Percentiles rank a stretch among this genome's conserved stretches.
These are phyloP conservation scores for Anoncus sp. DNA, from an alignment of 2,888 invertebrate genomes.

Conservation along the genomic window DNA sequence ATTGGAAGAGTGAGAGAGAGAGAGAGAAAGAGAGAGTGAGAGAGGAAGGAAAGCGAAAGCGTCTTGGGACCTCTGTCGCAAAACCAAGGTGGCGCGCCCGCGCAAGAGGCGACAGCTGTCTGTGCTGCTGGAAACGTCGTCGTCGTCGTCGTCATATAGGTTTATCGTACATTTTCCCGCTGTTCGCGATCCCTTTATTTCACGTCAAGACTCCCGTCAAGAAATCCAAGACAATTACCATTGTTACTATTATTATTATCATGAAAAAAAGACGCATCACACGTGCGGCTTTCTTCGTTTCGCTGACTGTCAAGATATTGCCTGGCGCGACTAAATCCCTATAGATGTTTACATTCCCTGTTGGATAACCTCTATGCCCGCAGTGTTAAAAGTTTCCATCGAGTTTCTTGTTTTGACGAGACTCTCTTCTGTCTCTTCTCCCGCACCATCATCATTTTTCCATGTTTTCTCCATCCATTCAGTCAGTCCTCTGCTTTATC, in stretches of 20 bases:
- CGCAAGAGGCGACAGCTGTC: conserved; percentile 56
- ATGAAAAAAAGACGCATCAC: background rate
- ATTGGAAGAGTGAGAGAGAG: background rate
- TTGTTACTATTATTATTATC: conserved; percentile 32
- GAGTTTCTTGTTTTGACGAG: conserved; percentile 75
- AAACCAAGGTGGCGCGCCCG: conserved; percentile 6
- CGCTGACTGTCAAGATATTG: conserved; percentile 13
- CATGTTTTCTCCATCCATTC: conserved; percentile 8
- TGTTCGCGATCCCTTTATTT: conserved; percentile 26
- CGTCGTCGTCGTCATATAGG: conserved; percentile 10
- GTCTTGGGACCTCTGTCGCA: conserved; percentile 39
- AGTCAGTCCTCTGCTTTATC: conserved; percentile 13
- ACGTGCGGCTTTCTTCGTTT: conserved; percentile 2
- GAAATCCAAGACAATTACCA: conserved; percentile 43
- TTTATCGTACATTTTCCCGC: conserved; percentile 13
- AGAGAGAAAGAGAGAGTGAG: conserved; percentile 19
- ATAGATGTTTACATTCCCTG: conserved; percentile 3
- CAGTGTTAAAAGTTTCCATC: conserved; percentile 70
- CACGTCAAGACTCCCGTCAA: conserved; percentile 29
- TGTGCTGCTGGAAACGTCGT: conserved; percentile 30
- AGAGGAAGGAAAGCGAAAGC: conserved; percentile 3
- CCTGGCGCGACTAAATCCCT: background rate
- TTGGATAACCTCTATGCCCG: conserved; percentile 45
- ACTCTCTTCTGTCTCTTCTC: conserved; percentile 6
- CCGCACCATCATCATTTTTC: background rate